Base-by-base conservation (phyloP, 2,113 vertebrate genomes). In the Cyprinodon tularosa region DNA sequence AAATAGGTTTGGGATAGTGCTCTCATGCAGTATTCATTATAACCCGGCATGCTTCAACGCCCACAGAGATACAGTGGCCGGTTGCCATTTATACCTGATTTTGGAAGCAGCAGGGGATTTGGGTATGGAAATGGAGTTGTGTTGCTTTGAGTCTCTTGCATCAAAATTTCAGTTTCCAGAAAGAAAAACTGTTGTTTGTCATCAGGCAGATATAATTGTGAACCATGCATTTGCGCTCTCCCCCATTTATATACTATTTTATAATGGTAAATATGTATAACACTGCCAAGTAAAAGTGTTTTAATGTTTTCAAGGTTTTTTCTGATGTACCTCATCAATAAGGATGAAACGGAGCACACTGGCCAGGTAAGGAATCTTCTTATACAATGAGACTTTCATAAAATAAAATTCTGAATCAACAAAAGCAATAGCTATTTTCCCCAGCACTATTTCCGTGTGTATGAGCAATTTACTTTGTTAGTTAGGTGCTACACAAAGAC, bases 241-340 rank as follows among this genome's bases (percentile, higher is more conserved):
- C 62, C 10, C 17, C 62, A 1, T 57, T 15, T 68, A 65, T 50
- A 66, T 53, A 22, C 44, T 37, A 36, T 65, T 2, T 42, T 22
- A 68, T 62, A 10, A 5, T 42, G 45, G 40, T 59, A 36, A 13
- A 11, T 8, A 5, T 62, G 12, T 42, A 47, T 20, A 59, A 0
- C 36, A 20, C 8, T 44, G 66, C 3, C n/a, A 15, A 66, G 29
- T 59, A 40, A 22, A n/a, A 68, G 36, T 29, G 44, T 47, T n/a
- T 38, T 67, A 3, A 1, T 42, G 29, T 80, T 77, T 40, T 60
- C 39, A 93, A 99, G 98, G 93, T 99, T 99, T 94, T 99, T 99
- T 88, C 90, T 99, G 88, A 99, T 99, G 98, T 98, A 99, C 89
- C 94, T 99, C 57, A 98, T 99, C 93, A 99, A 99, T 92, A 99